A percentile compares a stretch with the other conserved stretches of the same genome.
phyloP scores from a whole-genome alignment of 2,888 invertebrate species.

The Cataglyphis cursor region DNA sequence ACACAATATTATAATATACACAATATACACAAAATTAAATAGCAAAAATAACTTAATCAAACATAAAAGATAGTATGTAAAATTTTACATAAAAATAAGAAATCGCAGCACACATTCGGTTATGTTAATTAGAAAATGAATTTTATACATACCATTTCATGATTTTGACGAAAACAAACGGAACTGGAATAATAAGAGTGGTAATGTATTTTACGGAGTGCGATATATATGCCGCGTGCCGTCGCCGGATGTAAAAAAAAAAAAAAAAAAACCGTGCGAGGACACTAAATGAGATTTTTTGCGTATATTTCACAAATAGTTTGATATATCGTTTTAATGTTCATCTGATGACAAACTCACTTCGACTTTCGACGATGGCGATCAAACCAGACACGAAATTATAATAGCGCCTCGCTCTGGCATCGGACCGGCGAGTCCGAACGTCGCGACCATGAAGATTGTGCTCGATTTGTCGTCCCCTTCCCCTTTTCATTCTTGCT shows the following conservation, averaged over 20 bases:
- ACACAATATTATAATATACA: too few species aligned
- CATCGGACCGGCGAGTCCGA: conserved; percentile 64
- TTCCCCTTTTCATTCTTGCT: conserved; percentile 56
- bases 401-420: conserved; percentile 71
- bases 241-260: neutral
- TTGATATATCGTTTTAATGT: conserved; percentile 1
- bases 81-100: neutral
- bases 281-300: neutral
- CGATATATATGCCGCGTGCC: neutral
- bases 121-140: neutral
- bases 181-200: neutral
- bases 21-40: neutral
- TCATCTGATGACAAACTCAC: conserved; percentile 7
- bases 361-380: conserved; percentile 26
- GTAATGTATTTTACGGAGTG: neutral
- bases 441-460: conserved; percentile 41
- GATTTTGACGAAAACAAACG: conserved; percentile 38
- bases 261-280: neutral
- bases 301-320: neutral
- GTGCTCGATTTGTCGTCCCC: conserved; percentile 66
- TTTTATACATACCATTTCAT: conserved; percentile 73
- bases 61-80: neutral
- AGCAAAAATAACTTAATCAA: neutral
- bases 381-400: conserved; percentile 60
- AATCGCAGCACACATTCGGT: neutral